These are phyloP conservation scores for Agriopis leucophaearia DNA, from an alignment of 2,888 invertebrate genomes.

Conservation along the genomic window DNA sequence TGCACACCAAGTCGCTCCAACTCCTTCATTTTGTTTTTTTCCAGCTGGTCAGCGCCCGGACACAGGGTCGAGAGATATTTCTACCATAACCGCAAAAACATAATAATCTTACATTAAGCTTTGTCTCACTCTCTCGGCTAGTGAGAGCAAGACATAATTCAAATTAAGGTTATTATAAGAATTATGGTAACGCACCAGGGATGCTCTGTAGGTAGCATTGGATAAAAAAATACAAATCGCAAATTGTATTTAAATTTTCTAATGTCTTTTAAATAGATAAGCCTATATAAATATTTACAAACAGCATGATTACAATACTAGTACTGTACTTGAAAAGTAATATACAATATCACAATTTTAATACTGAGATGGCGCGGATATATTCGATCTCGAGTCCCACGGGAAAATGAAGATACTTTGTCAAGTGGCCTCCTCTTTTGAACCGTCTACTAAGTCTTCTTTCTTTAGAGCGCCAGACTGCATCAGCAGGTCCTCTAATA, in stretches of 20 bases:
- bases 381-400: conserved; percentile 59
- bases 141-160: too few species aligned
- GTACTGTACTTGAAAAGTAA: conserved; percentile 56
- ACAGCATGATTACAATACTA: conserved; percentile 45
- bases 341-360: conserved; percentile 69
- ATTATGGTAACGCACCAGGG: too few species aligned
- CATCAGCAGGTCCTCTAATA: conserved; percentile 74
- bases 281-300: conserved; percentile 31
- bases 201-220: too few species aligned
- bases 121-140: too few species aligned
- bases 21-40: too few species aligned
- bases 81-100: too few species aligned
- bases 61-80: too few species aligned
- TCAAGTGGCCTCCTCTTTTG: conserved; percentile 73
- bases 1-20: too few species aligned
- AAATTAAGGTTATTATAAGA: too few species aligned
- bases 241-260: conserved; percentile 15
- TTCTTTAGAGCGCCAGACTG: conserved; percentile 71
- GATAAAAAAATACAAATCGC: conserved; percentile 2
- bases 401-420: conserved; percentile 71
- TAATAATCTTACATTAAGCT: too few species aligned
- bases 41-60: too few species aligned
- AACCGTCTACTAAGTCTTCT: conserved; percentile 59
- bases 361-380: conserved; percentile 73
- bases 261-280: conserved; percentile 37